These are phyloP conservation scores for Pomatorhinus ruficollis DNA, from an alignment of 2,113 vertebrate genomes.

Conservation along the genomic window DNA sequence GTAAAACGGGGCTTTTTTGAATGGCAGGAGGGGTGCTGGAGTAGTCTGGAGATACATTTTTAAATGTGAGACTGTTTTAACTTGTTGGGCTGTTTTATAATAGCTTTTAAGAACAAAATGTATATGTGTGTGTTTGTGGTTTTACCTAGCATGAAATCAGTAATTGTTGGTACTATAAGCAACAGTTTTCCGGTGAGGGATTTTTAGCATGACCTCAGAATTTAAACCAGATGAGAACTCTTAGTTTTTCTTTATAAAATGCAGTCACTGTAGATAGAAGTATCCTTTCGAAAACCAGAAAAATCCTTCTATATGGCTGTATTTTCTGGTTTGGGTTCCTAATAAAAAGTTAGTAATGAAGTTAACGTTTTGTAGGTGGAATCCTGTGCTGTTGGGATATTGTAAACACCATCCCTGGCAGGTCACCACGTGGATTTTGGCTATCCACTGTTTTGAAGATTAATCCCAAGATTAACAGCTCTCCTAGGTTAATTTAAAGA, in stretches of 20 bases:
- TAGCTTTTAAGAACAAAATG: not conserved
- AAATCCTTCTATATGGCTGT: not conserved
- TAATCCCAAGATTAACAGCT: not conserved
- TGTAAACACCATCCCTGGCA: not conserved
- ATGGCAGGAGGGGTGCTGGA: not conserved
- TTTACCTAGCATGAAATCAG: not conserved
- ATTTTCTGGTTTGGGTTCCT: not conserved
- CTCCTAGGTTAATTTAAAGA: not conserved
- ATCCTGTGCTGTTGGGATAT: not conserved
- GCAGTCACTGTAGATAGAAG: not conserved
- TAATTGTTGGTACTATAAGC: not conserved
- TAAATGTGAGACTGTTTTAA: not conserved
- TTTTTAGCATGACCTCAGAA: not conserved
- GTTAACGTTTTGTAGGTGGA: not conserved
- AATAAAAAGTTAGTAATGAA: not conserved
- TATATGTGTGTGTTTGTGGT: not conserved
- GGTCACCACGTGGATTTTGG: not conserved
- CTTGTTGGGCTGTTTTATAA: not conserved
- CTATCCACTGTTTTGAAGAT: not conserved
- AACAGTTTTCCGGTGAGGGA: not conserved
- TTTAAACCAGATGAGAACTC: not conserved
- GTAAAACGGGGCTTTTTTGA: constrained; percentile 16
- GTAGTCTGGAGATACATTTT: not conserved
- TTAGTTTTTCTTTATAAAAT: not conserved
- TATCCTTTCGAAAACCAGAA: not conserved